These are phyloP conservation scores for Dasypus novemcinctus DNA, from an alignment of 2,113 vertebrate genomes.

Conservation along the genomic window DNA sequence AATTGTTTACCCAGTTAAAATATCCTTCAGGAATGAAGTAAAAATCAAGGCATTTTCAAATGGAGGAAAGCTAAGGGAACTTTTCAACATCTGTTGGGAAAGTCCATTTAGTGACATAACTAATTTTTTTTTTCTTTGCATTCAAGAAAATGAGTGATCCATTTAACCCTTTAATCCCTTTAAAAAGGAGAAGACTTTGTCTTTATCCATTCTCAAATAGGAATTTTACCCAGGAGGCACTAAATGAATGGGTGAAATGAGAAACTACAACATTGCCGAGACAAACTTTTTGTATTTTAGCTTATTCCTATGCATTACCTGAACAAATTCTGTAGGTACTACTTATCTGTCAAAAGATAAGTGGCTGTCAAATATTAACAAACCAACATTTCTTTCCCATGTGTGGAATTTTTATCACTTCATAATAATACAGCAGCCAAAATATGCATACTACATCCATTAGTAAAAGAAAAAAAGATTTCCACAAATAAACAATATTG, in stretches of 20 bases:
- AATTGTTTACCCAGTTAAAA: neutral
- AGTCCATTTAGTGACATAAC: neutral
- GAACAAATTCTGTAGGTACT: neutral
- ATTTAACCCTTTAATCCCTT: neutral
- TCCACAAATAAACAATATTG: neutral
- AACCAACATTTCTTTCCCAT: neutral
- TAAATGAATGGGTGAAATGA: neutral
- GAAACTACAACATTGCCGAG: neutral
- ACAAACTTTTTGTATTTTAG: neutral
- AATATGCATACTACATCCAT: neutral
- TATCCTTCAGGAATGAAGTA: neutral
- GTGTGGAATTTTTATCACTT: neutral
- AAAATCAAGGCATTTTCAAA: neutral
- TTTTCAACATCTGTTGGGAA: neutral
- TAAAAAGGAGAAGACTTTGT: neutral
- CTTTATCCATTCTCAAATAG: neutral
- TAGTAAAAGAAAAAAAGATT: neutral
- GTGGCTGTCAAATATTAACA: neutral
- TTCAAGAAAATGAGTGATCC: neutral
- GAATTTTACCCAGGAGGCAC: neutral
- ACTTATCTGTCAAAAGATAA: neutral
- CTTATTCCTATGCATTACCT: neutral
- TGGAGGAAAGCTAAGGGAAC: neutral
- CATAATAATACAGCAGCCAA: neutral
- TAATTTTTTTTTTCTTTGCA: neutral